These are phyloP conservation scores for Nezara viridula DNA, from an alignment of 2,888 invertebrate genomes.

Conservation along the genomic window DNA sequence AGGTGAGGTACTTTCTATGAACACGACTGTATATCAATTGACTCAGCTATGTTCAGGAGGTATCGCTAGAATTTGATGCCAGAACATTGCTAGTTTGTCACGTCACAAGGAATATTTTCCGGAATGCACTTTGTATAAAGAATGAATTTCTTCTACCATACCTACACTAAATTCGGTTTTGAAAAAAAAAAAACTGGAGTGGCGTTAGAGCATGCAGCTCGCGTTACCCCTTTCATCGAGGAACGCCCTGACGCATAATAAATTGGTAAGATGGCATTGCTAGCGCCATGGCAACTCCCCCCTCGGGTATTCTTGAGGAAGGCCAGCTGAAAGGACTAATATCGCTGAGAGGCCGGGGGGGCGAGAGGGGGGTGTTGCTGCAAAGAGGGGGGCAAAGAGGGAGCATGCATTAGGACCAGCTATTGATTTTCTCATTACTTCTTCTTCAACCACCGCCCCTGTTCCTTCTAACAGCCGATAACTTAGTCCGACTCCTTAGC, in stretches of 20 bases:
- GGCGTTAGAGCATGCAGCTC: neutral
- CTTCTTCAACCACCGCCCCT: neutral
- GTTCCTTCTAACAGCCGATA: neutral
- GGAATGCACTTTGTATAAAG: no score
- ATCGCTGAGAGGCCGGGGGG: conserved; percentile 48
- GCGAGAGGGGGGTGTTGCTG: no score
- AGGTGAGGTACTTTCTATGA: no score
- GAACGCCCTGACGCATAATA: conserved; percentile 22
- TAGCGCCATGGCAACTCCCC: neutral
- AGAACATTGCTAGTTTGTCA: no score
- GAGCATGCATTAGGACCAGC: conserved; percentile 24
- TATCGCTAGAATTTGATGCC: no score
- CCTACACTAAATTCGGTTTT: neutral
- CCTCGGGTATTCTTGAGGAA: conserved; percentile 7
- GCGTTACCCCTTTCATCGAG: conserved; percentile 9
- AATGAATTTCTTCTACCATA: neutral
- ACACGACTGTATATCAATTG: no score
- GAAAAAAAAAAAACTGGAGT: neutral
- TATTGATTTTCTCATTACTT: conserved; percentile 48
- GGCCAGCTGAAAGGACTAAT: conserved; percentile 32
- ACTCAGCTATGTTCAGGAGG: no score
- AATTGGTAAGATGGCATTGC: conserved; percentile 38
- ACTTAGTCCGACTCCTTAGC: neutral
- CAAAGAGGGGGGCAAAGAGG: conserved; percentile 45
- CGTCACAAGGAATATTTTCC: no score